A percentile compares a stretch with the other conserved stretches of the same genome.
Evolutionary conservation across 2,888 invertebrate genomes (phyloP).

Genomic region (Nomada flava): DNA sequence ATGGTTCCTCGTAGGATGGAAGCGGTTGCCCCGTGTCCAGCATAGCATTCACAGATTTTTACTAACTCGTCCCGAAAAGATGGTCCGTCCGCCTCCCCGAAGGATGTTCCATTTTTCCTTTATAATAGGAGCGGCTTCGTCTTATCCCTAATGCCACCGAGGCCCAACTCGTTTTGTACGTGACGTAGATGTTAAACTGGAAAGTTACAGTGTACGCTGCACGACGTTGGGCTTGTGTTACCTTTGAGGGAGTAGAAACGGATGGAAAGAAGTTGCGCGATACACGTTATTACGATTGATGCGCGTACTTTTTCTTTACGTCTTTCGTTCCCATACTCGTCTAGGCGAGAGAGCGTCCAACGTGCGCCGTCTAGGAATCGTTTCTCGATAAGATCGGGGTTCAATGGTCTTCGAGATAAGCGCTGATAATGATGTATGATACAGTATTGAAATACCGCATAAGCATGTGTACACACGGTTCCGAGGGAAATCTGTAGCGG

Average conservation of each 20-base stretch:
- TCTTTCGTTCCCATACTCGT: neutral
- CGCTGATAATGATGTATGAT: conserved; percentile 33
- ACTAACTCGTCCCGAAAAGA: conserved; percentile 38
- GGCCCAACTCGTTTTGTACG: conserved; percentile 64
- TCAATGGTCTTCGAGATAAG: conserved; percentile 52
- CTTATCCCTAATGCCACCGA: conserved; percentile 45
- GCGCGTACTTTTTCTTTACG: too few species aligned
- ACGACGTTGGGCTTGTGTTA: neutral
- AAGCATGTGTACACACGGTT: neutral
- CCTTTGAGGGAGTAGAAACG: neutral
- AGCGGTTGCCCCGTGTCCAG: conserved; percentile 48
- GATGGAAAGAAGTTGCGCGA: neutral
- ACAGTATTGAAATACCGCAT: conserved; percentile 26
- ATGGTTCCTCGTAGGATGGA: conserved; percentile 55
- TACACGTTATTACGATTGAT: neutral
- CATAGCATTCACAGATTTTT: conserved; percentile 62
- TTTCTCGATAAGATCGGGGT: conserved; percentile 45
- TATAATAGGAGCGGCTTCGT: conserved; percentile 72
- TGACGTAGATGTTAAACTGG: conserved; percentile 52
- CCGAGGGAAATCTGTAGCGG: neutral
- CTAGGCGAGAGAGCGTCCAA: neutral
- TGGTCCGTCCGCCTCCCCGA: neutral
- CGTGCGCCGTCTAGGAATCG: conserved; percentile 7
- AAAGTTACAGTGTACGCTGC: neutral
- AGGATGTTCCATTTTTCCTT: conserved; percentile 58